Conservation (phyloP, 2,888 invertebrate species). For the Agrochola macilenta region DNA sequence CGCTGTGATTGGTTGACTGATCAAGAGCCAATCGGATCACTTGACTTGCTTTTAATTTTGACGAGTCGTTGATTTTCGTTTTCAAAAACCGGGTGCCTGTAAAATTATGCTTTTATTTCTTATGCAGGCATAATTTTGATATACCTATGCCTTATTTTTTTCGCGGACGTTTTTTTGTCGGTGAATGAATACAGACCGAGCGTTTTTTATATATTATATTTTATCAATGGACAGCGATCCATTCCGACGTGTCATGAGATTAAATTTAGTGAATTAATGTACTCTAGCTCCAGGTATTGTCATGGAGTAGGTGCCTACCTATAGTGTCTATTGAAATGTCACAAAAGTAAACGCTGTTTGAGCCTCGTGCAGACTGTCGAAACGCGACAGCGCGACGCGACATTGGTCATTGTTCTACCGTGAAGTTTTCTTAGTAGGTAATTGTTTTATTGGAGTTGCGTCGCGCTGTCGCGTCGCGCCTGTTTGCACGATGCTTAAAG, state of each 20-base stretch:
- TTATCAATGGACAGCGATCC: neutral
- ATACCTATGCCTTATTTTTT: too few relatives aligned
- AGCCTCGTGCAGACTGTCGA: too few relatives aligned
- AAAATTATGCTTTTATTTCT: neutral
- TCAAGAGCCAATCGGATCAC: constrained; percentile 10
- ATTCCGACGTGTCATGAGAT: neutral
- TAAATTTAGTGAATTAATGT: neutral
- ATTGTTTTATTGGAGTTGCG: too few relatives aligned
- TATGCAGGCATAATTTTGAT: neutral
- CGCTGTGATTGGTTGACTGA: neutral
- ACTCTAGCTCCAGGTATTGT: neutral
- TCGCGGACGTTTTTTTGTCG: neutral
- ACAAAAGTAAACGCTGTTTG: too few relatives aligned
- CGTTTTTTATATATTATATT: neutral
- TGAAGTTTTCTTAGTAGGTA: too few relatives aligned
- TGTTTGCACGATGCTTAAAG: too few relatives aligned
- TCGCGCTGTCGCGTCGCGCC: too few relatives aligned
- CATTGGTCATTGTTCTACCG: too few relatives aligned
- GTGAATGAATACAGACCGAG: too few relatives aligned
- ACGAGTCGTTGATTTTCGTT: constrained; percentile 15
- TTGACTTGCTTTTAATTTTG: constrained; percentile 5
- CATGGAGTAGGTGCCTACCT: too few relatives aligned
- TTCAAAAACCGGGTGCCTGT: neutral
- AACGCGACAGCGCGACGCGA: too few relatives aligned
- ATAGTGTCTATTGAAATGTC: too few relatives aligned